Percentiles rank a stretch among this genome's conserved stretches.
Conservation (phyloP, 2,797 vertebrate genomes). For the Pangasius mekongensis region DNA sequence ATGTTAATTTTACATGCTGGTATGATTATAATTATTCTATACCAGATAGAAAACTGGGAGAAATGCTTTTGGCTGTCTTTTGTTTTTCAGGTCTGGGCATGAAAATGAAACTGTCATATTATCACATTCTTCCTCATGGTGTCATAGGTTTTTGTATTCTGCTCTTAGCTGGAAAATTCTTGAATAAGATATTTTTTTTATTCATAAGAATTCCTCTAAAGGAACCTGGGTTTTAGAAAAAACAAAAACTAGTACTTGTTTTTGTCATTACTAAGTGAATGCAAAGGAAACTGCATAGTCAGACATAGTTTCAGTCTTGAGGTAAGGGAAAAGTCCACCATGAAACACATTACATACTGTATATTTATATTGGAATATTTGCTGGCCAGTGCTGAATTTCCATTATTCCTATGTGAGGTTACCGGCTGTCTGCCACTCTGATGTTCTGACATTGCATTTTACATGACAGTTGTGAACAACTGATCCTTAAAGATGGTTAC, state of each 20-base stretch:
- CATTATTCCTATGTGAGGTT: too few species aligned
- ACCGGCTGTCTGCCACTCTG: too few species aligned
- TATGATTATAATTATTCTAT: too few species aligned
- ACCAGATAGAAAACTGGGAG: too few species aligned
- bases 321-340: neutral
- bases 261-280: neutral
- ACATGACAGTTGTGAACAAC: too few species aligned
- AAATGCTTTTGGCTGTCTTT: neutral
- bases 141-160: conserved; percentile 3
- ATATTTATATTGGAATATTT: neutral
- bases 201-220: neutral
- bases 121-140: neutral
- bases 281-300: neutral
- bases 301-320: neutral
- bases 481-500: too few species aligned
- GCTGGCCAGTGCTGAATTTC: neutral
- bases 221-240: neutral
- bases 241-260: neutral
- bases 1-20: neutral
- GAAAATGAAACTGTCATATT: neutral
- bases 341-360: neutral
- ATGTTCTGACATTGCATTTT: too few species aligned
- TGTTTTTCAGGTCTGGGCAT: conserved; percentile 7
- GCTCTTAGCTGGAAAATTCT: neutral
- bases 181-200: neutral